Base-by-base conservation (phyloP, 1,140 invertebrate genomes). In the Aleiodes sp. region DNA sequence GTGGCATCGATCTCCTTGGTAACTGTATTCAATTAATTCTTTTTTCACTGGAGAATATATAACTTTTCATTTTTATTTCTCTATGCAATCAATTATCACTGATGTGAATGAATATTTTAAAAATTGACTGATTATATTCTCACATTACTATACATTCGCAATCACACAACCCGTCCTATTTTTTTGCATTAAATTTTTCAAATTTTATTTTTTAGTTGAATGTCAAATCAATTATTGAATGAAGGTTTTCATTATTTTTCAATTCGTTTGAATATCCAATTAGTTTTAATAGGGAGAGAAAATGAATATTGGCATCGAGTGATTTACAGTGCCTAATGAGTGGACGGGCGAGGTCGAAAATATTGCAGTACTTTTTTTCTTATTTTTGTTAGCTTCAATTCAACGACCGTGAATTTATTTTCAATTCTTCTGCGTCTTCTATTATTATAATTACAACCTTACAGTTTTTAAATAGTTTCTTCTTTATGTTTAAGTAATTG, bases 301-400 rank as follows among this genome's bases (percentile, higher is more conserved):
- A 52, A 52, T 7, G 19, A 52, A 59, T 16, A n/a, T 26, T 9
- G 29, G 24, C 24, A 26, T 39, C 21, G 28, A 68, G 2, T 19
- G 26, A 61, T 29, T 28, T 7, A 21, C 14, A 41, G 28, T 46
- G 39, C 28, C 31, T 16, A 62, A 26, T 68, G 74, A 77, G 72
- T 80, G 78, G 77, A 80, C 75, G 78, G 78, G 76, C 66, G 75
- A 76, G 75, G 70, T 80, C 64, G 73, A 76, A 65, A 74, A 80
- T 80, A 78, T 77, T 68, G 79, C 70, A 63, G 73, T 76, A 66
- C 73, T 73, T 75, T 76, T 71, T 24, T 52, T 24, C 21, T 52
- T 21, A 52, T 52, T 52, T 24, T 16, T 8, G 21, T 52, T 21
- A n/a, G n/a, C n/a, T n/a, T n/a, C n/a, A n/a, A 70, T 67, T 74